Base-by-base conservation (phyloP, 2,797 vertebrate genomes). In the Knipowitschia caucasica region DNA sequence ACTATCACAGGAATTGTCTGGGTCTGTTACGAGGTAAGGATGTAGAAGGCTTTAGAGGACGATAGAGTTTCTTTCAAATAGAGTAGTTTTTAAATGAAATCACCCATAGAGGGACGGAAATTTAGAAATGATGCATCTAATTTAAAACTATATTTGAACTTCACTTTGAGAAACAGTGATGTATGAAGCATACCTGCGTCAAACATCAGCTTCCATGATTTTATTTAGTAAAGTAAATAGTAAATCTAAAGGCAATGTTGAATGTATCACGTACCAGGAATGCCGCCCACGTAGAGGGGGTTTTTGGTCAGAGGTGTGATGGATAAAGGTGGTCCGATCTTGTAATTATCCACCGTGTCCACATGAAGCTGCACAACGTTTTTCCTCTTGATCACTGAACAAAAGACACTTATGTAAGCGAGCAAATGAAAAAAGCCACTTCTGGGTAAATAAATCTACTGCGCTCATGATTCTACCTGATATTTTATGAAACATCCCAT, bases 401-500 rank as follows among this genome's bases (percentile, higher is more conserved):
- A 64, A 76, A 2, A 59, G 2, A 24, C 2, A 52, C 0, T 0
- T 7, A 17, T 52, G 53, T 1, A 26, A 15, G 23, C 20, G 14
- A 34, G 20, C 11, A 49, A 49, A 18, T 21, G 21, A 0, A 33
- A 14, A n/a, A 18, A 34, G n/a, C 4, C 8, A 7, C 11, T 12
- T 9, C 4, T 0, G 5, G 14, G 18, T 33, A 3, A 29, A 31
- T 31, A 7, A 7, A 12, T 21, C n/a, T n/a, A 11, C 20, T 7
- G 4, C 14, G 17, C 12, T 25, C 23, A 43, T 14, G 12, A 9
- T 44, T 59, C 4, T 91, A 98, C 96, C 94, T 91, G 92, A 85
- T 60, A 98, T 82, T 5, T 89, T 90, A 67, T 98, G 95, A 89
- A 94, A 95, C 31, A 69, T 75, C 20, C 94, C 94, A 17, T 94